phyloP scores from a whole-genome alignment of 2,797 vertebrate genomes.

The Epinephelus coioides region DNA sequence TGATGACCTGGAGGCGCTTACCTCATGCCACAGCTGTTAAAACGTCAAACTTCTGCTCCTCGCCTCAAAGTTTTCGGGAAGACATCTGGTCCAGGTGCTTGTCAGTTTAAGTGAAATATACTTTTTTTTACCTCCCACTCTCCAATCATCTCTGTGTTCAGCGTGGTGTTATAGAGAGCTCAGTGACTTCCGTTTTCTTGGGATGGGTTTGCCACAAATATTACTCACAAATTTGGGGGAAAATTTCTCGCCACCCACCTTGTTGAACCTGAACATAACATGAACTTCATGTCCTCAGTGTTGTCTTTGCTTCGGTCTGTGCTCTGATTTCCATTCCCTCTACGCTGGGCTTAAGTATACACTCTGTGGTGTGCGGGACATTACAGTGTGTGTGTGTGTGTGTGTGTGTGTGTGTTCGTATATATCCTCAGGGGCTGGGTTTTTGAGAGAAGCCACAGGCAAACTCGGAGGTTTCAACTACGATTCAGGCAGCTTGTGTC shows the following conservation, averaged over 20 bases:
- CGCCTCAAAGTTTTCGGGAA: not conserved
- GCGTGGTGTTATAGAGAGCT: not conserved
- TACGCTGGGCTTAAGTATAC: slow-evolving; percentile 59
- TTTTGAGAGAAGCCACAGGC: slow-evolving; percentile 56
- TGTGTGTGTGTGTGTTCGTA: not conserved
- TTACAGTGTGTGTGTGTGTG: slow-evolving; percentile 36
- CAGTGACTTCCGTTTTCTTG: slow-evolving; percentile 46
- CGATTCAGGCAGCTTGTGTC: slow-evolving; percentile 33
- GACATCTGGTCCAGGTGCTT: slow-evolving; percentile 53
- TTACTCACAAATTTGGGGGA: slow-evolving; percentile 46
- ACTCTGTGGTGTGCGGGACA: slow-evolving; percentile 61
- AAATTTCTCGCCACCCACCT: slow-evolving; percentile 67
- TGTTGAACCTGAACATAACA: slow-evolving; percentile 60
- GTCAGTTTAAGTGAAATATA: slow-evolving; percentile 32
- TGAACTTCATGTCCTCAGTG: slow-evolving; percentile 58
- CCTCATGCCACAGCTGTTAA: slow-evolving; percentile 71
- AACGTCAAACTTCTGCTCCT: slow-evolving; percentile 41
- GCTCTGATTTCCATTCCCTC: slow-evolving; percentile 69
- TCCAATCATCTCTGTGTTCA: slow-evolving; percentile 6
- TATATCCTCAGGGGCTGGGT: slow-evolving; percentile 38
- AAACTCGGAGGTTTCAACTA: slow-evolving; percentile 51
- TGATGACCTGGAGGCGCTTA: slow-evolving; percentile 63
- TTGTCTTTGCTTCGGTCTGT: slow-evolving; percentile 62
- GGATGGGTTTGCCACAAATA: slow-evolving; percentile 51
- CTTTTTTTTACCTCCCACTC: slow-evolving; percentile 5